Evolutionary conservation across 1,140 invertebrate species (phyloP), one percentile per base, ranked within the genome.

Genomic region (Drosophila truncata): DNA sequence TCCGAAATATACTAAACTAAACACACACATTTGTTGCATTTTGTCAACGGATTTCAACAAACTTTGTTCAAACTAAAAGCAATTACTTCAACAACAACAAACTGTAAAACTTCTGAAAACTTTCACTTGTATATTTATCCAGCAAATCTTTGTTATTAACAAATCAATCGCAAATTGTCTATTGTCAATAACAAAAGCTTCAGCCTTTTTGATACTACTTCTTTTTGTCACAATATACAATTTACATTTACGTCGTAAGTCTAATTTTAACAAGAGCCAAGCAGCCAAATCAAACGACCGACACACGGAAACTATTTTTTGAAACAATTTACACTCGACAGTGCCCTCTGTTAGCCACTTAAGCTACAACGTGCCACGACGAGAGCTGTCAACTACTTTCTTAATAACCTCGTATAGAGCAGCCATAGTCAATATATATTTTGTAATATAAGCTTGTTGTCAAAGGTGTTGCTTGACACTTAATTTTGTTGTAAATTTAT

Each of bases 201-300:
- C 76, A 54, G 60, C 79, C 77, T 86, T 86, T 90, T 86, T 91
- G 85, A 90, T 90, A 91, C 86, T 90, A 91, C 82, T 91, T 76
- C 78, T 83, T 90, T 90, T 91, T 86, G 86, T 91, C 84, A 70
- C 80, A 83, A 77, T 90, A 82, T 90, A 91, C 81, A 85, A 82
- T 91, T 78, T 91, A 85, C 71, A 85, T 81, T 80, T 78, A 84
- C 74, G 82, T 86, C 80, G 78, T 77, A 84, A 82, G 80, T 75
- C 80, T 82, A 87, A 78, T 81, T 70, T 81, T 73, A 83, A 82
- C 35, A 63, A 67, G 75, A 67, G 67, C 52, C 42, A 59, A 41
- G 52, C 35, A 59, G 29, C 31, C 60, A 27, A 65, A 27, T 18
- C 13, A 46, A 72, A 41, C 50, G 35, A 71, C 49, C 69, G 66